phyloP scores from a whole-genome alignment of 2,113 vertebrate genomes.

The Cariama cristata region DNA sequence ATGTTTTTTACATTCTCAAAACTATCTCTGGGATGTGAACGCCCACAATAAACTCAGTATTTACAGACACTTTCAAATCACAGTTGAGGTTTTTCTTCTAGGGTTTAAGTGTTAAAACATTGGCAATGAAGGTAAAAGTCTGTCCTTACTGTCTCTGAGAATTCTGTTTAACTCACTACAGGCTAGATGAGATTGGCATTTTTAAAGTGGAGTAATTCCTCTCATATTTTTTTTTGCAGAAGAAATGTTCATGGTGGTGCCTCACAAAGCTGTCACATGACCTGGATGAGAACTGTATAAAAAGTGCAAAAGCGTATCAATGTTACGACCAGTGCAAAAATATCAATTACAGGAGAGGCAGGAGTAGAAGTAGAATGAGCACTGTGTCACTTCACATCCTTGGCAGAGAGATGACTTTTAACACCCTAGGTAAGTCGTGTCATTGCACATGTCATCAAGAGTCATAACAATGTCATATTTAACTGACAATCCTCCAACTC shows the following conservation, averaged over 20 bases:
- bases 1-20: not conserved
- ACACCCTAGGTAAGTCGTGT: not conserved
- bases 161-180: not conserved
- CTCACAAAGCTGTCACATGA: not conserved
- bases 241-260: not conserved
- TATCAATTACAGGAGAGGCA: not conserved
- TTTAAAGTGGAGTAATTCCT: not conserved
- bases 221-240: not conserved
- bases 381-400: not conserved
- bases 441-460: slow-evolving; percentile 29
- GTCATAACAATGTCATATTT: slow-evolving; percentile 48
- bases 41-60: not conserved
- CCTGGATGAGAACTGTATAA: not conserved
- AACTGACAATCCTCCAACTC: slow-evolving; percentile 23
- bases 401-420: slow-evolving; percentile 37
- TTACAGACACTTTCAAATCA: not conserved
- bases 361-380: not conserved
- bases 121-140: not conserved
- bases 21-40: not conserved
- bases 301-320: not conserved
- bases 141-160: not conserved
- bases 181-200: not conserved
- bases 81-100: not conserved
- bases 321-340: not conserved
- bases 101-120: not conserved